phyloP scores from a whole-genome alignment of 2,797 vertebrate species.

The Anas bernieri region DNA sequence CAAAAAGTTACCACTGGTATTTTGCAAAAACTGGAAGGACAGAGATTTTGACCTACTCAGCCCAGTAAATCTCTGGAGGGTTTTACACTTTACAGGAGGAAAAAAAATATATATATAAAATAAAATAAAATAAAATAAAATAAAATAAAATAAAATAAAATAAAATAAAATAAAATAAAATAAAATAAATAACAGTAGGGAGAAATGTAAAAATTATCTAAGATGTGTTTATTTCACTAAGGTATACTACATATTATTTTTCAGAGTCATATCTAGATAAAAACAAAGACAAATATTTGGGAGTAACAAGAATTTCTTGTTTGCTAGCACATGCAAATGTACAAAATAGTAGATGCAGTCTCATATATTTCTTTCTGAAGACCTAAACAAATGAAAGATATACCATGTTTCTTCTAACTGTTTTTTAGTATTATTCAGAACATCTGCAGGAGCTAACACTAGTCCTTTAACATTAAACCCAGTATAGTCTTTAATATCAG shows the following conservation, averaged over 20 bases:
- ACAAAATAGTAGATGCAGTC: neutral
- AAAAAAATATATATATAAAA: neutral
- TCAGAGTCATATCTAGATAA: neutral
- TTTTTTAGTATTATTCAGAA: neutral
- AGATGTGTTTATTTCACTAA: neutral
- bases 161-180: neutral
- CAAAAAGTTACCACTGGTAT: constrained; percentile 72
- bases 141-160: neutral
- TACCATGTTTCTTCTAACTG: neutral
- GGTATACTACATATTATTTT: neutral
- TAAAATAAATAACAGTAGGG: neutral
- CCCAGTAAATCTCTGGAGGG: constrained; percentile 57
- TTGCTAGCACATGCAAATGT: neutral
- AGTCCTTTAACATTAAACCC: neutral
- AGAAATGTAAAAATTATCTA: neutral
- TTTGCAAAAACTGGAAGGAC: constrained; percentile 76
- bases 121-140: too few relatives aligned
- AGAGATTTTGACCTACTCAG: constrained; percentile 56
- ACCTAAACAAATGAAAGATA: neutral
- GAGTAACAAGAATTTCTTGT: neutral
- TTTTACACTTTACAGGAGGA: constrained; percentile 55
- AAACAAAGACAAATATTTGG: neutral
- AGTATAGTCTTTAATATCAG: neutral
- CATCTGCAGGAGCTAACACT: neutral
- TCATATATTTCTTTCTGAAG: neutral